Conservation (phyloP, 1,140 invertebrate species). For the Eriocheir sinensis region DNA sequence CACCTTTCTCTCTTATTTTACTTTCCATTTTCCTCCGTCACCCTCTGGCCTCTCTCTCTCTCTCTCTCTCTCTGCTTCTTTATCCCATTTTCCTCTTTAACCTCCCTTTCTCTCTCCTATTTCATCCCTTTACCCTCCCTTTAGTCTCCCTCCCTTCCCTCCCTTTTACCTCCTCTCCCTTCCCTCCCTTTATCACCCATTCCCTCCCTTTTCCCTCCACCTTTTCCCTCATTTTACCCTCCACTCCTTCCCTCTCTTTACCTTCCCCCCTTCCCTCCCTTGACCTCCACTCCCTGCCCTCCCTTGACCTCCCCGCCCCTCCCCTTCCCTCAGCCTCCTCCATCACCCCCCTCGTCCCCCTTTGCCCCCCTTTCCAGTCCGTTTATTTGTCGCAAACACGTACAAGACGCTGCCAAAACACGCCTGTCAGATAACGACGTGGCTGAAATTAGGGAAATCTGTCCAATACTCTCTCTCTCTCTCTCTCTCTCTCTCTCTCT, state of each 20-base stretch:
- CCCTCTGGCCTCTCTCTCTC: not conserved
- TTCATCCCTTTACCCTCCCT: not conserved
- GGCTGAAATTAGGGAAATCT: too few species aligned
- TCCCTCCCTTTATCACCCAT: not conserved
- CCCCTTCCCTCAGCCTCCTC: too few species aligned
- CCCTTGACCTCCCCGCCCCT: too few species aligned
- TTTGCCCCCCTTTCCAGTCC: not conserved
- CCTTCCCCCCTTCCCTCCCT: too few species aligned
- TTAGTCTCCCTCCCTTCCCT: not conserved
- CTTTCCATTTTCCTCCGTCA: not conserved
- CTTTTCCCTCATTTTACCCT: not conserved
- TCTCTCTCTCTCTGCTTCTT: not conserved
- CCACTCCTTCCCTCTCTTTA: too few species aligned
- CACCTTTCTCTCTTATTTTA: not conserved
- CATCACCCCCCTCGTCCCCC: not conserved
- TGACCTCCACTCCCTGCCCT: too few species aligned
- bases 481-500: too few species aligned
- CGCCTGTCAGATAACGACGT: too few species aligned
- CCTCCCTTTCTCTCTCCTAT: not conserved
- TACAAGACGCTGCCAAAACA: too few species aligned
- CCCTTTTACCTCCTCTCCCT: not conserved
- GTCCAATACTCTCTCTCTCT: too few species aligned
- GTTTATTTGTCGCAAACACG: not conserved
- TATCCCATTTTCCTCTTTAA: not conserved
- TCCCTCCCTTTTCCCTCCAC: not conserved